Evolutionary conservation across 2,888 invertebrate species (phyloP).

Genomic region (Pollenia labialis): DNA sequence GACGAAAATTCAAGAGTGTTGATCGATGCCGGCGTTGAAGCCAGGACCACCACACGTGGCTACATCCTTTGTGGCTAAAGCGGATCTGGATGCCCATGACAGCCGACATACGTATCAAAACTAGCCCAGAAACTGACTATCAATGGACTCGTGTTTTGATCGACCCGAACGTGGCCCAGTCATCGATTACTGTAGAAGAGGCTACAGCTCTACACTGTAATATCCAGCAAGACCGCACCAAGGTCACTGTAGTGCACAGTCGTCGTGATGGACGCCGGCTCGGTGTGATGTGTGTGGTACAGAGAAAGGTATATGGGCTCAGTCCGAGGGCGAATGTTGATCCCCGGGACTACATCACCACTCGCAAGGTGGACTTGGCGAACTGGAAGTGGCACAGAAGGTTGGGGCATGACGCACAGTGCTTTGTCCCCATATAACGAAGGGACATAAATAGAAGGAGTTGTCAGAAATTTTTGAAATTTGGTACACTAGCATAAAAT

Average conservation of each 20-base stretch:
- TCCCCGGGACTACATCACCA: too few relatives aligned
- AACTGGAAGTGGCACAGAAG: background rate
- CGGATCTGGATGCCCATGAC: slow-evolving; percentile 20
- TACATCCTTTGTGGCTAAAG: background rate
- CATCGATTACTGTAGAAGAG: background rate
- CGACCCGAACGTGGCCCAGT: too few relatives aligned
- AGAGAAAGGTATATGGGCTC: too few relatives aligned
- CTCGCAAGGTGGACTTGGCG: background rate
- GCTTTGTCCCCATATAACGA: too few relatives aligned
- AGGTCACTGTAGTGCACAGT: background rate
- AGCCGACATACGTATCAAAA: background rate
- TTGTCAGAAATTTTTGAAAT: too few relatives aligned
- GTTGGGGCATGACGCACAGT: too few relatives aligned
- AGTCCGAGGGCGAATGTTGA: too few relatives aligned
- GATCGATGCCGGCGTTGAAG: background rate
- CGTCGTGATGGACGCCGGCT: too few relatives aligned
- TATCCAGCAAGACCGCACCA: background rate
- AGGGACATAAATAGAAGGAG: too few relatives aligned
- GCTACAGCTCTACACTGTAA: background rate
- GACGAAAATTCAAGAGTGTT: background rate
- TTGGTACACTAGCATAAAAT: too few relatives aligned
- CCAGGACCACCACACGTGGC: slow-evolving; percentile 7
- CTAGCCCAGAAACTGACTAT: background rate
- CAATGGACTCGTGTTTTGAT: background rate
- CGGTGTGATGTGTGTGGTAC: too few relatives aligned